A percentile compares a stretch with the other conserved stretches of the same genome.
Evolutionary conservation across 2,113 vertebrate genomes (phyloP).

Genomic region (Hemiscyllium ocellatum): DNA sequence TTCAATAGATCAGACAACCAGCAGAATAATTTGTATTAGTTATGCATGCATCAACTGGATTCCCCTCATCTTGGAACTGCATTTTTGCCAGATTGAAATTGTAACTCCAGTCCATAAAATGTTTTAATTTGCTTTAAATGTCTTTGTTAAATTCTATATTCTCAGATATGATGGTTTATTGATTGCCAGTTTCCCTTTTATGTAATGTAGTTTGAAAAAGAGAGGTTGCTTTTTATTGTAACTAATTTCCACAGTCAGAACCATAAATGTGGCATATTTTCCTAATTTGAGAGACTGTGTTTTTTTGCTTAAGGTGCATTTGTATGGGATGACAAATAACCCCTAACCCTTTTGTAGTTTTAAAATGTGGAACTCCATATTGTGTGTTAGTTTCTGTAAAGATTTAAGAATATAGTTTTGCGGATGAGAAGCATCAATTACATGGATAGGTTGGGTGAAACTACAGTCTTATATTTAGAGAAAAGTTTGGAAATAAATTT

Average conservation of each 20-base stretch:
- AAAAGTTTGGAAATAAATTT: no score
- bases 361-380: neutral
- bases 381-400: neutral
- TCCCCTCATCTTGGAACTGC: neutral
- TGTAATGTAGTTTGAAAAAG: neutral
- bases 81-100: constrained; percentile 4
- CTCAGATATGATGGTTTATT: neutral
- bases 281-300: neutral
- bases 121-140: neutral
- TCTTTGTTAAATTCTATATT: neutral
- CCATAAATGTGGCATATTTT: neutral
- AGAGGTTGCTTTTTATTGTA: neutral
- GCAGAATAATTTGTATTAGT: neutral
- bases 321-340: neutral
- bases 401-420: no score
- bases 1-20: neutral
- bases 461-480: no score
- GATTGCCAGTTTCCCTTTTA: neutral
- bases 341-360: neutral
- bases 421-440: no score
- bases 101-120: neutral
- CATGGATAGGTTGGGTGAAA: no score
- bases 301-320: neutral
- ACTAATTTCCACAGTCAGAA: neutral
- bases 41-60: neutral